Evolutionary conservation across 2,113 vertebrate genomes (phyloP), one percentile per base, ranked within the genome.

Genomic region (Haplochromis burtoni): DNA sequence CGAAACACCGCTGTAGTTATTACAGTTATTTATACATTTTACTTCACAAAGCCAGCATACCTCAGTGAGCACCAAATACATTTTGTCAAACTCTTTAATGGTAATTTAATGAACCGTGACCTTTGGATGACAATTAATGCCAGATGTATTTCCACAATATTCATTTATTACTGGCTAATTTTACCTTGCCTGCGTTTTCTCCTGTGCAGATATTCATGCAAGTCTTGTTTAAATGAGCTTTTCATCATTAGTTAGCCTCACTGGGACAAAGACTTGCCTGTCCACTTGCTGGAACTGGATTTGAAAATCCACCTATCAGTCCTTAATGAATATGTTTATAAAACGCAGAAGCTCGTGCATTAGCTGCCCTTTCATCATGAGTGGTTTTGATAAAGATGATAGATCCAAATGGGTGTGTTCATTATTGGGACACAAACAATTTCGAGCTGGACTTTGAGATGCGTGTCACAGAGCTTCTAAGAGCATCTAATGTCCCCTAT

Each of bases 101-200:
- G 93, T 95, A 93, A 95, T 93, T 92, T 95, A 96, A 96, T 96
- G 95, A 96, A 95, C 91, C 95, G 88, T 95, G 93, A 93, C 93
- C 92, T 94, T 89, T 90, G 86, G 88, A 94, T 86, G 93, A 96
- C 94, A 96, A 96, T 94, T 95, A 96, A 95, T 96, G 93, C 92
- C 92, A 87, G 91, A 94, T 93, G 90, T 93, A 94, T 94, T 94
- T 88, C 88, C 87, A 86, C 92, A 82, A 45, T 92, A 88, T 94
- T 95, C 94, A 95, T 95, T 96, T 96, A 94, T 95, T 88, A 95
- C 92, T 80, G 86, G 88, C 93, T 94, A 93, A 95, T 95, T 96
- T 94, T 95, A 95, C 95, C 90, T 94, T 92, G 84, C 88, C 93
- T 90, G 90, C 76, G 12, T 93, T 89, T 92, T 86, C 86, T 91